These are phyloP conservation scores for Buathra laborator DNA, from an alignment of 2,888 invertebrate genomes.

Conservation along the genomic window DNA sequence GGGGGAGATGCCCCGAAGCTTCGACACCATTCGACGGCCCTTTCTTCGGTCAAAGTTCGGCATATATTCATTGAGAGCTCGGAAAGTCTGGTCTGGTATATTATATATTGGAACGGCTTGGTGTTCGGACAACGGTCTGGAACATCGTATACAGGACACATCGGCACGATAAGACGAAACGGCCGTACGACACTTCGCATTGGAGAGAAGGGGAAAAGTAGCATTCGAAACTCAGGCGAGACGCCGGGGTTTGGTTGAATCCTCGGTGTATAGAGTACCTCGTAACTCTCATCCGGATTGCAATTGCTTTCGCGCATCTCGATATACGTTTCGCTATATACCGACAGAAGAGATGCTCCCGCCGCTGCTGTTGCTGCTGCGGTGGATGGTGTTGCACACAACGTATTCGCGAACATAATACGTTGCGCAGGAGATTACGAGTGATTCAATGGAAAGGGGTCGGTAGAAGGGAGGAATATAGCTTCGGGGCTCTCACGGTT, in stretches of 20 bases:
- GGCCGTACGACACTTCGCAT: conserved; percentile 1
- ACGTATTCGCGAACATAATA: conserved; percentile 61
- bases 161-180: conserved; percentile 13
- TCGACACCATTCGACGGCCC: neutral
- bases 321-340: conserved; percentile 12
- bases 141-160: conserved; percentile 9
- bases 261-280: conserved; percentile 8
- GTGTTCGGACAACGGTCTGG: conserved; percentile 11
- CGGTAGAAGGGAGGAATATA: conserved; percentile 42
- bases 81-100: neutral
- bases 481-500: conserved; percentile 41
- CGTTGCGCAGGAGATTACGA: conserved; percentile 66
- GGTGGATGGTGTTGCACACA: conserved; percentile 40
- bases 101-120: neutral
- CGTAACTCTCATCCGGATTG: conserved; percentile 48
- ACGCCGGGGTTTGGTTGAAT: conserved; percentile 16
- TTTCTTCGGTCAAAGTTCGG: neutral
- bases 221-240: conserved; percentile 26
- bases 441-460: conserved; percentile 66
- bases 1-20: conserved; percentile 45
- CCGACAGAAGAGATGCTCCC: neutral
- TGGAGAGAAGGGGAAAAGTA: neutral
- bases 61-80: conserved; percentile 18
- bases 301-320: conserved; percentile 45
- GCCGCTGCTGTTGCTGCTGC: conserved; percentile 1